Evolutionary conservation across 2,888 invertebrate genomes (phyloP).

Genomic region (Cephus sareptanus): DNA sequence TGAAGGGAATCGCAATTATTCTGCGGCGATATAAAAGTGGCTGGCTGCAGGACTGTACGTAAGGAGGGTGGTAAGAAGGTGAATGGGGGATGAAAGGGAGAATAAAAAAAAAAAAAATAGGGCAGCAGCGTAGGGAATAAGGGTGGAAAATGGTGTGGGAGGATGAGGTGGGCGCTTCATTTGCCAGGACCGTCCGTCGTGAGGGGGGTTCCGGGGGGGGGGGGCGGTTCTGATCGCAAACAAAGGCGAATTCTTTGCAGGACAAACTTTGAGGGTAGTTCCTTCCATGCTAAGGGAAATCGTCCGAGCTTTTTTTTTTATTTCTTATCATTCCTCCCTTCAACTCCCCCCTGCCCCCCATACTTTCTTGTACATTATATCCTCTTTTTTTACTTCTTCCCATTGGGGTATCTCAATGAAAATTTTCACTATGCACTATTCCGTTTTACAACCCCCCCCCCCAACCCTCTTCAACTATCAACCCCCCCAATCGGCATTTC

Average conservation of each 20-base stretch:
- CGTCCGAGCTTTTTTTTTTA: background rate
- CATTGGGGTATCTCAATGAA: too few relatives aligned
- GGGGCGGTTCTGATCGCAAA: conserved; percentile 29
- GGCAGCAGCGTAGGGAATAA: conserved; percentile 11
- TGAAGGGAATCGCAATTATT: conserved; percentile 5
- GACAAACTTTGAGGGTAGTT: background rate
- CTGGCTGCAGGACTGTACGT: too few relatives aligned
- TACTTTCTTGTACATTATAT: too few relatives aligned
- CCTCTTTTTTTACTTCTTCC: too few relatives aligned
- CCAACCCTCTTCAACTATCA: too few relatives aligned
- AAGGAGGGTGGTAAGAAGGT: background rate
- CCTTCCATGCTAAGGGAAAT: conserved; percentile 18
- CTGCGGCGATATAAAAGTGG: conserved; percentile 3
- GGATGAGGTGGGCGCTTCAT: conserved; percentile 22
- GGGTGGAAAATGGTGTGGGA: background rate
- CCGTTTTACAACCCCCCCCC: too few relatives aligned
- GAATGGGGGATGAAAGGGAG: conserved; percentile 11
- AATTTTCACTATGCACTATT: too few relatives aligned
- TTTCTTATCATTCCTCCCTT: background rate
- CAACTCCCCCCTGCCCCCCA: too few relatives aligned
- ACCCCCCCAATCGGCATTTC: too few relatives aligned
- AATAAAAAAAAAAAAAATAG: conserved; percentile 10
- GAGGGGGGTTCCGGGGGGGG: conserved; percentile 11
- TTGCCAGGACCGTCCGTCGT: conserved; percentile 28
- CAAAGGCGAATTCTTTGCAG: conserved; percentile 23